phyloP scores from a whole-genome alignment of 1,140 invertebrate genomes.

The Cydia fagiglandana region DNA sequence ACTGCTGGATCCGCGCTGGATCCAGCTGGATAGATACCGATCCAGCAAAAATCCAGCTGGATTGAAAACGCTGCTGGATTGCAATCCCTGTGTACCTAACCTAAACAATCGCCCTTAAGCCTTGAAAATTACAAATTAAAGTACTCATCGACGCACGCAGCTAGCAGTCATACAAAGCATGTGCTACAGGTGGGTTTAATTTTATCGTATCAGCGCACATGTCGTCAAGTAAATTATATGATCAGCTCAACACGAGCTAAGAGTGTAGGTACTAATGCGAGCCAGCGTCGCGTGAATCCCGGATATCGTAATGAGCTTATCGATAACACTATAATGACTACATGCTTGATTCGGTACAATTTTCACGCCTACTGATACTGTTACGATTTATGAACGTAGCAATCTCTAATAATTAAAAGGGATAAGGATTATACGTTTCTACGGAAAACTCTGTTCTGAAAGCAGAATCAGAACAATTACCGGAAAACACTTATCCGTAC shows the following conservation, averaged over 20 bases:
- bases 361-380: not conserved
- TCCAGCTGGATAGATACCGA: no score
- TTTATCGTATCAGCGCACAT: constrained; percentile 2
- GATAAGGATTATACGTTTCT: constrained; percentile 29
- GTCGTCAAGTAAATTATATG: constrained; percentile 4
- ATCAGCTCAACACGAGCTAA: not conserved
- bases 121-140: no score
- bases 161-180: not conserved
- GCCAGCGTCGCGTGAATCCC: constrained; percentile 38
- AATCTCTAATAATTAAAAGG: not conserved
- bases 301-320: constrained; percentile 43
- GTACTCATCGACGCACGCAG: no score
- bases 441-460: constrained; percentile 45
- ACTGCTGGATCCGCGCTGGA: no score
- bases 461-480: constrained; percentile 64
- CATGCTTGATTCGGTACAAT: constrained; percentile 1
- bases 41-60: no score
- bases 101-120: no score
- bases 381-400: not conserved
- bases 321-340: constrained; percentile 32
- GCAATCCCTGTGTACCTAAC: no score
- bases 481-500: constrained; percentile 61
- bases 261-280: constrained; percentile 30
- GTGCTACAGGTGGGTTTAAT: constrained; percentile 19
- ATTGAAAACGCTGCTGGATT: no score